phyloP scores from a whole-genome alignment of 2,113 vertebrate genomes.

The Anhinga anhinga region DNA sequence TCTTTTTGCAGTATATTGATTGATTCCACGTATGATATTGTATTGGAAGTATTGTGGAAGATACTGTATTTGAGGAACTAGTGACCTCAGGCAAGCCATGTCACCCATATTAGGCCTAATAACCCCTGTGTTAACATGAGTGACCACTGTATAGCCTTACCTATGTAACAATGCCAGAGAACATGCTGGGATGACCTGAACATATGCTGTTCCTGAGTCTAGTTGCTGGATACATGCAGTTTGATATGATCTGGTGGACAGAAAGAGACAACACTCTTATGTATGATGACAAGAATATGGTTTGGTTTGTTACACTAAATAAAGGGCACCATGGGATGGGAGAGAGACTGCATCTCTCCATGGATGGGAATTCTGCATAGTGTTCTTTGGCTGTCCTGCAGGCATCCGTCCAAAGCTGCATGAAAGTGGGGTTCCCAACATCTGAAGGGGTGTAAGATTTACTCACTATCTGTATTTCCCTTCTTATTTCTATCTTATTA shows the following conservation, averaged over 20 bases:
- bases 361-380: not conserved
- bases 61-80: not conserved
- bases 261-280: not conserved
- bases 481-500: not conserved
- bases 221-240: not conserved
- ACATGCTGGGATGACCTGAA: not conserved
- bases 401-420: not conserved
- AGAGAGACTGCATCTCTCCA: not conserved
- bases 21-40: not conserved
- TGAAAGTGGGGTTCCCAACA: not conserved
- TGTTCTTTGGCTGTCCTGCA: accelerated
- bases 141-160: not conserved
- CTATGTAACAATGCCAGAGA: not conserved
- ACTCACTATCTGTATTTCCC: not conserved
- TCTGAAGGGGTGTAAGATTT: not conserved
- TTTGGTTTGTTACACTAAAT: not conserved
- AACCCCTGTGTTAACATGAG: not conserved
- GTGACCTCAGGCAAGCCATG: not conserved
- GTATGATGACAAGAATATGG: not conserved
- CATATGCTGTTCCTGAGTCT: not conserved
- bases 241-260: not conserved
- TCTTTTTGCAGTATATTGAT: not conserved
- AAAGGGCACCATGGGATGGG: accelerated
- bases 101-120: not conserved
- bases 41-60: not conserved